Percentiles rank a stretch among this genome's conserved stretches.
phyloP scores from a whole-genome alignment of 35 echinoderm and acorn worm species.

The Nesometra sesokonis region DNA sequence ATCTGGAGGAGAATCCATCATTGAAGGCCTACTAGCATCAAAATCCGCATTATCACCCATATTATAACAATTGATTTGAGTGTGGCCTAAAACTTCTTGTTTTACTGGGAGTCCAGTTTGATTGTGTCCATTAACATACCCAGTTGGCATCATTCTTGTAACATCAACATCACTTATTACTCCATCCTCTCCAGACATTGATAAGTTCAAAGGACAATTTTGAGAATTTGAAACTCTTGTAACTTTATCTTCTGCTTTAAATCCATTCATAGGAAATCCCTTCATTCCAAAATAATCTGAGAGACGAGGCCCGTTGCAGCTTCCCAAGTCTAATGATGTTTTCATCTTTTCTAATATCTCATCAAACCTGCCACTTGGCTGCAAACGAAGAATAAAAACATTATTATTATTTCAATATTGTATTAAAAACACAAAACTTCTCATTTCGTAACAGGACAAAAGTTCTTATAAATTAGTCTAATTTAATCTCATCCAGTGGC shows the following conservation, averaged over 20 bases:
- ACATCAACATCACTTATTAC: background rate
- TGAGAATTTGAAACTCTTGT: background rate
- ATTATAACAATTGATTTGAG: background rate
- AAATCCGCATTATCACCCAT: background rate
- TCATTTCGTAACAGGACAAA: too few relatives aligned
- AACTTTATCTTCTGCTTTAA: background rate
- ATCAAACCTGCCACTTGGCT: conserved; percentile 88
- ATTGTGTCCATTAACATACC: background rate
- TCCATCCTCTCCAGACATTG: background rate
- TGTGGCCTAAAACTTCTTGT: background rate
- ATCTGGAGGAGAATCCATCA: background rate
- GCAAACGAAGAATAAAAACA: conserved; percentile 20
- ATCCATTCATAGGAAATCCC: background rate
- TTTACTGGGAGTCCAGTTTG: background rate
- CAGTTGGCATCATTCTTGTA: background rate
- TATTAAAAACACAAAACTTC: too few relatives aligned
- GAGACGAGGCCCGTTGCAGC: background rate
- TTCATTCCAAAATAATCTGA: background rate
- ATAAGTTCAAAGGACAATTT: background rate
- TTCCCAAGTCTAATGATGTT: conserved; percentile 18
- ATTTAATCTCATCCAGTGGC: too few relatives aligned
- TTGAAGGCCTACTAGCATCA: background rate
- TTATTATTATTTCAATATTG: background rate
- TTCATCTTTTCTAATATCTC: conserved; percentile 69
- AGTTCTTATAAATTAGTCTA: too few relatives aligned